These are phyloP conservation scores for Bimastos eiseni DNA, from an alignment of 2,888 invertebrate genomes.

Conservation along the genomic window DNA sequence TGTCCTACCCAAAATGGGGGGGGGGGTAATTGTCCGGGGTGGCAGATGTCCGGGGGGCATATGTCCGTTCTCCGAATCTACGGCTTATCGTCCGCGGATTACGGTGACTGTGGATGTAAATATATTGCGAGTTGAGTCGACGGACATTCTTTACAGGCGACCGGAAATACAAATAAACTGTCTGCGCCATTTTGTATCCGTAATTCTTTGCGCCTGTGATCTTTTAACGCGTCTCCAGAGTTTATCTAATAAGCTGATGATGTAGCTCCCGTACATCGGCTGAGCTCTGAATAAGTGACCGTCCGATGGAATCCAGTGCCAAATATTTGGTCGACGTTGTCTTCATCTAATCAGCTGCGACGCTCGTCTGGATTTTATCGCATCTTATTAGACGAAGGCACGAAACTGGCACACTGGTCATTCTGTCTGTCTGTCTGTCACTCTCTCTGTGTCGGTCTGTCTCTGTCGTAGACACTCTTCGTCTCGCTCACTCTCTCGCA, in stretches of 20 bases:
- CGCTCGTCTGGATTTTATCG: not conserved
- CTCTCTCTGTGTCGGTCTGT: not conserved
- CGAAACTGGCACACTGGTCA: not conserved
- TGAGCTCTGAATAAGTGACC: not conserved
- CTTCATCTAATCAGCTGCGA: not conserved
- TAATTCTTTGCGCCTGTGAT: not conserved
- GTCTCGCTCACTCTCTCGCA: not conserved
- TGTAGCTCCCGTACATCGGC: not conserved
- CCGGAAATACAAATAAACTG: not conserved
- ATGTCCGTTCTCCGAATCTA: too few species aligned
- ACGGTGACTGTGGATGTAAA: not conserved
- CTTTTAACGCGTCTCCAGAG: not conserved
- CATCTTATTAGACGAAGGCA: not conserved
- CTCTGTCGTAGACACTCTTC: not conserved
- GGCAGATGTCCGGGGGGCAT: too few species aligned
- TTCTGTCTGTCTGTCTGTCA: not conserved
- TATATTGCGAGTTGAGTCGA: not conserved
- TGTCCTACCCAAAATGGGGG: too few species aligned
- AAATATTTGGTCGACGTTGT: not conserved
- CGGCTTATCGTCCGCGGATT: not conserved
- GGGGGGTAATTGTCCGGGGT: too few species aligned
- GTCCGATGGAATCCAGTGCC: not conserved
- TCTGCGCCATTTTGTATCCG: not conserved
- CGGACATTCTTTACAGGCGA: not conserved
- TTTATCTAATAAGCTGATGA: constrained; percentile 3